Evolutionary conservation across 2,113 vertebrate species (phyloP), one percentile per base, ranked within the genome.

Genomic region (Hypocryptadius cinnamomeus): DNA sequence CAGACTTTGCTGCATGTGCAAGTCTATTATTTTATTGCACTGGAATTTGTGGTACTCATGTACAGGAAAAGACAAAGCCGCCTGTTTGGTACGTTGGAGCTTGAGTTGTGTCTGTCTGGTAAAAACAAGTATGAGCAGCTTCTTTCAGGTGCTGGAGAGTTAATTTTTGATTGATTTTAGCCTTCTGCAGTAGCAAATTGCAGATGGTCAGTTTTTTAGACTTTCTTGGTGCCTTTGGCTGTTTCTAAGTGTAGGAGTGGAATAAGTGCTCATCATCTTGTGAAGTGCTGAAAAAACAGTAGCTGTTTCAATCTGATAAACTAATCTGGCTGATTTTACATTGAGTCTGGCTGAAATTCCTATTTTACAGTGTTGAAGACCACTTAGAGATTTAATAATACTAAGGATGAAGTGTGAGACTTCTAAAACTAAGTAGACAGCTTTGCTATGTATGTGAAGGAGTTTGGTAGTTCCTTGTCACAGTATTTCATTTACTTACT

Each of bases 281-380:
- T 78, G 24, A 73, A 8, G 13, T 37, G n/a, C 12, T 77, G 56
- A 16, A 70, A 39, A 56, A 65, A n/a, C 11, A 53, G 54, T 15
- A 65, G 19, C 28, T 21, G 2, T 59, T 91, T 59, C 21, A 27
- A 51, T 53, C 4, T 4, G 5, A 12, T 40, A 7, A 13, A 48
- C 4, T 33, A 3, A 50, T 56, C 21, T 24, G 10, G 21, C 21
- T 14, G 15, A 13, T 84, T n/a, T 50, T 70, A 27, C 10, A 4
- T 25, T 45, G 15, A 8, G 27, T 68, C 27, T 73, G 31, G 7
- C 47, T 83, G 47, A 80, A 70, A 59, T 31, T 79, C 5, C 0
- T 69, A 0, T 51, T 20, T 60, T 16, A 7, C 0, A 2, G 8
- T 35, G 8, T 30, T 80, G 13, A 65, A 79, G 33, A 50, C 27